Conservation (phyloP, 2,888 invertebrate genomes). For the Linnaemya tessellans region DNA sequence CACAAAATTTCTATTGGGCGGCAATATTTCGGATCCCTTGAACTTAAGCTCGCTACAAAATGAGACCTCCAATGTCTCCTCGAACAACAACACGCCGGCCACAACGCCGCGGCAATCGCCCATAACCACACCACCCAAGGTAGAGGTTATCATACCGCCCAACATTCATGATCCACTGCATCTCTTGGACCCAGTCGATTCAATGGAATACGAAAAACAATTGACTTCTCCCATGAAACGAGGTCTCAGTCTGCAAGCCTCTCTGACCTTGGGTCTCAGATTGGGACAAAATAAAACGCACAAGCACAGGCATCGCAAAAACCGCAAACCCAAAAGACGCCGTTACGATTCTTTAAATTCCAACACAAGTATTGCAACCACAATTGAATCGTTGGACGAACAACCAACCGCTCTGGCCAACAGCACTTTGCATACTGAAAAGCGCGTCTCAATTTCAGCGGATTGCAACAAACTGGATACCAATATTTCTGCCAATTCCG, state of each 20-base stretch:
- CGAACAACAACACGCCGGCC: slow-evolving; percentile 89
- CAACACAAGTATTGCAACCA: slow-evolving; percentile 79
- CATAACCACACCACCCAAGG: slow-evolving; percentile 85
- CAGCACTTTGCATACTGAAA: slow-evolving; percentile 64
- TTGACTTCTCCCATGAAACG: slow-evolving; percentile 88
- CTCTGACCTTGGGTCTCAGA: slow-evolving; percentile 67
- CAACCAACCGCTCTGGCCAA: slow-evolving; percentile 46
- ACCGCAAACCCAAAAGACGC: slow-evolving; percentile 84
- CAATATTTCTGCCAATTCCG: slow-evolving; percentile 57
- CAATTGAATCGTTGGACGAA: slow-evolving; percentile 75
- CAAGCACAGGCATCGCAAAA: slow-evolving; percentile 87
- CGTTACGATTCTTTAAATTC: slow-evolving; percentile 80
- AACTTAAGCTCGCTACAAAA: slow-evolving; percentile 96
- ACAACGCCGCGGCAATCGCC: slow-evolving; percentile 92
- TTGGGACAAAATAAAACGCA: slow-evolving; percentile 75
- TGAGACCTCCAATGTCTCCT: slow-evolving; percentile 87
- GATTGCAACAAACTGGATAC: slow-evolving; percentile 68
- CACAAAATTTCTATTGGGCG: slow-evolving; percentile 95
- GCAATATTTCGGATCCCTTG: slow-evolving; percentile 96
- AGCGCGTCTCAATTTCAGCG: slow-evolving; percentile 72
- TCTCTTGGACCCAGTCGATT: slow-evolving; percentile 90
- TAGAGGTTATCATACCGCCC: slow-evolving; percentile 96
- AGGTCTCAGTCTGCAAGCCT: slow-evolving; percentile 70
- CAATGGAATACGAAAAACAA: slow-evolving; percentile 92
- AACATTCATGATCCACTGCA: slow-evolving; percentile 96